Base-by-base conservation (phyloP, 53 echinoderm and acorn worm species). In the Luidia sarsii region DNA sequence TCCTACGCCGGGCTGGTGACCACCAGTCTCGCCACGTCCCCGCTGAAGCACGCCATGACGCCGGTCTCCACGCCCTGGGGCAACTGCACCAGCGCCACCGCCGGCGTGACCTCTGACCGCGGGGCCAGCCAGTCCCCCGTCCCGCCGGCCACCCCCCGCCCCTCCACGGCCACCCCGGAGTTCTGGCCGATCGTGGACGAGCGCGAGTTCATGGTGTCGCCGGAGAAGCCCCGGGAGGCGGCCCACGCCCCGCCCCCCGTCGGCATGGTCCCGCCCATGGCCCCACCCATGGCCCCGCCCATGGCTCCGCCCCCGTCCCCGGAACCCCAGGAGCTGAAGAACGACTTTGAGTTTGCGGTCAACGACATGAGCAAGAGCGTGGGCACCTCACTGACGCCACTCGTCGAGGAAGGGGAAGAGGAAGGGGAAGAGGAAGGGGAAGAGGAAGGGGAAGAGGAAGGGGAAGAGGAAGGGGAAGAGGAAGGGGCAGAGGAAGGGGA, bases 271-370 rank as follows among this genome's bases (percentile, higher is more conserved):
- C 59, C 77, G 5, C 94, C 99, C 16, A 89, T 83, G 7, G 37
- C 51, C 18, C 74, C 89, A 52, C 80, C 67, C 51, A 82, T 91
- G 39, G 91, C 94, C 11, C 59, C 77, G 5, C 94, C 99, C 16
- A 89, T 83, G 7, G 93, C 99, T 7, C 99, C 99, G 2, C 99
- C 99, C 1, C 97, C 97, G 4, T 97, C 97, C 9, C 99, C 99
- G 9, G 94, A 91, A 67, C 99, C 94, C 7, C 68, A 68, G 66
- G 89, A 63, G 4, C 35, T 65, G 32, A 87, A 87, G 32, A 57
- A 67, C 10, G 87, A 90, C 1, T 57, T 64, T 62, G 91, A 82
- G 33, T 88, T 71, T 64, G 80, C 83, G 11, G 53, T 73, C 48
- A 82, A 72, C 30, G 95, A 84, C 39, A 71, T 65, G 32, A 86